Base-by-base conservation (phyloP, 2,888 invertebrate species). In the Holacanthella duospinosa region DNA sequence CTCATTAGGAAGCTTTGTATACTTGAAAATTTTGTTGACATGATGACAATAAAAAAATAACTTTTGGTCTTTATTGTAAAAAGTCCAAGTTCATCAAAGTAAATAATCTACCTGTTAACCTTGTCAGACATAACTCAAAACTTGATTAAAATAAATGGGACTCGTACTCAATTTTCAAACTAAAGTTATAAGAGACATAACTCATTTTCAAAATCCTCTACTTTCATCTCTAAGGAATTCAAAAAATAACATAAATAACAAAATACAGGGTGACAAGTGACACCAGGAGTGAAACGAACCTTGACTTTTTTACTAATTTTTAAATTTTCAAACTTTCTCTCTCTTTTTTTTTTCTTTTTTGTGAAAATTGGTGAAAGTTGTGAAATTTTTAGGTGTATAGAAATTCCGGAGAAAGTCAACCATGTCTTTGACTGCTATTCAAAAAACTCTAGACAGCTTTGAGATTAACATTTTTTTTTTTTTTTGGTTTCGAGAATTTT, bases 51-150 rank as follows among this genome's bases (percentile, higher is more conserved):
- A n/a, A n/a, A n/a, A n/a, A n/a, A n/a, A n/a, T n/a, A n/a, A n/a
- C n/a, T n/a, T n/a, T n/a, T n/a, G n/a, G n/a, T n/a, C n/a, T n/a
- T n/a, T n/a, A n/a, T n/a, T n/a, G n/a, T n/a, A n/a, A n/a, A n/a
- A n/a, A n/a, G n/a, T n/a, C n/a, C n/a, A 48, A 48, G 48, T 21
- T 48, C 21, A 21, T 48, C 21, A 48, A 48, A 21, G 48, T 48
- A 48, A 48, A 48, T 48, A 48, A 48, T 48, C 48, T 48, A 48
- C 48, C 48, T 48, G 48, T 21, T 48, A 9, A 48, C 48, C 48
- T 21, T 48, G 12, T 48, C 48, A 48, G n/a, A 9, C 21, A 48
- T 21, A 48, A 48, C 48, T 48, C 48, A 48, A 21, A 16, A 4
- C 48, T 21, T 48, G 48, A 48, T 48, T 48, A 48, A 48, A 48